Evolutionary conservation across 2,797 vertebrate species (phyloP), one percentile per base, ranked within the genome.

Genomic region (Gallinago stenura): DNA sequence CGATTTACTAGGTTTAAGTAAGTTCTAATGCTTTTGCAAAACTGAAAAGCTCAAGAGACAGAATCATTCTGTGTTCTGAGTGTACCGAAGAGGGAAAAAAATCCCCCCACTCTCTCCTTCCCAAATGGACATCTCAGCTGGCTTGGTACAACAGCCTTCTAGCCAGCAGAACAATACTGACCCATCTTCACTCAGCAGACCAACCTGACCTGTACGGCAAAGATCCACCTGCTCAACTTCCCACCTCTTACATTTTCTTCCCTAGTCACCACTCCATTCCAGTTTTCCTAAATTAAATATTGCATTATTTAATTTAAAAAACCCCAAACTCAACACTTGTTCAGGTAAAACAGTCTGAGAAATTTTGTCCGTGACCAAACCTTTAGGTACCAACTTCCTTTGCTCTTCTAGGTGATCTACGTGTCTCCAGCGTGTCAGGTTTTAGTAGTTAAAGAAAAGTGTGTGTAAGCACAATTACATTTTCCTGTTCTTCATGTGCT

Each of bases 401-500:
- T 35, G 21, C 15, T 87, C 10, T 91, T 87, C 26, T 17, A 56
- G 31, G 35, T 1, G 1, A 69, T 51, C 37, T 22, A 54, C 37
- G 72, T n/a, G 51, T 24, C 56, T 65, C 71, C n/a, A 30, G 26
- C 15, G 10, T 22, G 37, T 39, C 45, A 20, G 48, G 37, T 33
- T 18, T 64, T 15, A 61, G 15, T 6, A 85, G 68, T 19, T 28
- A 45, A 66, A 75, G 22, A 65, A 83, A 70, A 62, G n/a, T 80
- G 66, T 6, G 51, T 18, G 58, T 73, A 94, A 95, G 73, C 61
- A 84, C 54, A 62, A 41, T 41, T 87, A 84, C 13, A 50, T 87
- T 84, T 93, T 90, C 75, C 83, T 91, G 61, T n/a, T 94, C 77
- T 72, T 90, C 78, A 66, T 60, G 30, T 25, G 41, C 72, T 92